Base-by-base conservation (phyloP, 2,888 invertebrate genomes). In the Chaetoderma sp. region DNA sequence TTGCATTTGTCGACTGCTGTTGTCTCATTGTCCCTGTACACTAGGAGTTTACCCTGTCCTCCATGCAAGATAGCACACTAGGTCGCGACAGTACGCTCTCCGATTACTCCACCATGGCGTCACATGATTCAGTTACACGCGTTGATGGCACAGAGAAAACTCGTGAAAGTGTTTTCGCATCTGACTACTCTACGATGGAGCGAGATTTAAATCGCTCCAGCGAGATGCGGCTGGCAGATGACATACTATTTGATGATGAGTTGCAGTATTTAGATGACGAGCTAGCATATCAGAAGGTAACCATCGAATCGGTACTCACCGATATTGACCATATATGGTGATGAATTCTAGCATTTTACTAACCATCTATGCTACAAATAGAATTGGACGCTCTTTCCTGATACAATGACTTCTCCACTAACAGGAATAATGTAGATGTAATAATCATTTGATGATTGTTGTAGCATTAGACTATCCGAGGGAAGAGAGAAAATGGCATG, bases 261-360 rank as follows among this genome's bases (percentile, higher is more conserved):
- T 72, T 75, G 72, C 75, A 72, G 63, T 77, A 68, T 71, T 71
- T 71, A 57, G 60, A 66, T 25, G 70, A 72, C 57, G 81, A 81
- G 63, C 71, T 76, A 50, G 68, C 68, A 4, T 59, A 77, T 55
- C 79, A 79, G 67, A 80, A 81, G 81, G 81, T 81, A 81, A 77
- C 59, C 1, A 30, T 16, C 47, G 13, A 10, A n/a, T 18, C 21
- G 8, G 6, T 18, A 30, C 42, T 59, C 21, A 23, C 21, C 21
- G 18, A n/a, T 33, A 13, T 16, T 59, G n/a, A 18, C 28, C 25
- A 25, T 49, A 28, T 49, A n/a, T n/a, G n/a, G n/a, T n/a, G n/a
- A n/a, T n/a, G n/a, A n/a, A n/a, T n/a, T n/a, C n/a, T n/a, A n/a
- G n/a, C n/a, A n/a, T n/a, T n/a, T n/a, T n/a, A n/a, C n/a, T n/a